phyloP scores from a whole-genome alignment of 2,113 vertebrate genomes.

The Eudyptes chrysolophus region DNA sequence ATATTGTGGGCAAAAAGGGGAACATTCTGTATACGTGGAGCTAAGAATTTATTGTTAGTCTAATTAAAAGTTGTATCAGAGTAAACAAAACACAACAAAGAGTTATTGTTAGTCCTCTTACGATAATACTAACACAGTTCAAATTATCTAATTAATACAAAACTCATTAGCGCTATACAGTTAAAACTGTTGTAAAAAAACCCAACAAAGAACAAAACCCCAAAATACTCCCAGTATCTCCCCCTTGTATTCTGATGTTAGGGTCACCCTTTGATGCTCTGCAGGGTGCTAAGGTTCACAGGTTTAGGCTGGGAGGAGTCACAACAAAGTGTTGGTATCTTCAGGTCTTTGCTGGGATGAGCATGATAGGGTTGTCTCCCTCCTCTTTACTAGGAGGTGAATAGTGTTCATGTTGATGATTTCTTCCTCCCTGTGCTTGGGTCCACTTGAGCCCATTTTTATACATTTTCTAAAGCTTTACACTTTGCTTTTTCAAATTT shows the following conservation, averaged over 20 bases:
- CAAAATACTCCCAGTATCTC: background rate
- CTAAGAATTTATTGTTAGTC: background rate
- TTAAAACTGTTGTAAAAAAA: background rate
- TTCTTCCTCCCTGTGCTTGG: background rate
- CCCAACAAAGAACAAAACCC: no score
- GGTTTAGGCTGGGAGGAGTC: background rate
- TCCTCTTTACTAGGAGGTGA: background rate
- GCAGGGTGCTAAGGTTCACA: background rate
- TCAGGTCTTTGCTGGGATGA: background rate
- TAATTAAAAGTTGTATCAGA: background rate
- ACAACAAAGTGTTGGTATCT: background rate
- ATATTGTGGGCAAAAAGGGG: background rate
- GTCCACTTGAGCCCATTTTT: background rate
- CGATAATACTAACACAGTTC: background rate
- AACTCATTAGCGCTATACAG: background rate
- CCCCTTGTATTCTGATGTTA: background rate
- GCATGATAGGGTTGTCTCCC: rapidly evolving
- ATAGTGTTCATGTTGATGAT: background rate
- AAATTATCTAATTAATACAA: background rate
- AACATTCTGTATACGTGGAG: background rate
- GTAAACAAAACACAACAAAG: background rate
- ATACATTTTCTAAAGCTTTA: background rate
- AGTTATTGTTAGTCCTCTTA: background rate
- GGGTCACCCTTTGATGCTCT: background rate
- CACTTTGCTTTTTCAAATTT: background rate